These are phyloP conservation scores for Takifugu flavidus DNA, from an alignment of 2,113 vertebrate genomes.

Conservation along the genomic window DNA sequence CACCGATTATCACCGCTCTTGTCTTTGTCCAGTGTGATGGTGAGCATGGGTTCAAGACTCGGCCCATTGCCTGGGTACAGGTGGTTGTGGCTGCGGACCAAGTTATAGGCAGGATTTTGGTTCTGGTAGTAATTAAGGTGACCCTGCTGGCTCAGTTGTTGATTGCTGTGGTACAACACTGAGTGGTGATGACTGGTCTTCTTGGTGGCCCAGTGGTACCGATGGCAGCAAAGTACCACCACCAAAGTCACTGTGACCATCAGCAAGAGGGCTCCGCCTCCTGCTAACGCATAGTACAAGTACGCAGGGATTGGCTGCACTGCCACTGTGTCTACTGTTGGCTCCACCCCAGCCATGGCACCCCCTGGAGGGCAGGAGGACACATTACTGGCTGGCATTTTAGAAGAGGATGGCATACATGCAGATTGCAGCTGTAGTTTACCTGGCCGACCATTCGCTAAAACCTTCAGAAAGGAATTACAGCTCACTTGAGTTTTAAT, in stretches of 20 bases:
- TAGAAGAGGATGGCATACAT: conserved; percentile 84
- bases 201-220: conserved; percentile 93
- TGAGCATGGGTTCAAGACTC: conserved; percentile 88
- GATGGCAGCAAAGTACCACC: conserved; percentile 93
- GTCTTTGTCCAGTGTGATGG: conserved; percentile 92
- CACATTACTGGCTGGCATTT: conserved; percentile 65
- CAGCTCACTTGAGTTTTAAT: conserved; percentile 43
- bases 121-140: conserved; percentile 49
- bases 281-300: conserved; percentile 99
- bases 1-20: conserved; percentile 77
- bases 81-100: conserved; percentile 74
- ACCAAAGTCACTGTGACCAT: conserved; percentile 88
- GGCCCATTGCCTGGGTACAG: conserved; percentile 81
- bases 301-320: conserved; percentile 92
- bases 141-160: conserved; percentile 39
- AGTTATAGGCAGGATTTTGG: conserved; percentile 56
- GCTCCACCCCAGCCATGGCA: conserved; percentile 91
- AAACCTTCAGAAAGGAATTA: neutral
- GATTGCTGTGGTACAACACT: conserved; percentile 64
- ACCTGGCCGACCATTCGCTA: conserved; percentile 8
- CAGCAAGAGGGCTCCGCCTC: conserved; percentile 91
- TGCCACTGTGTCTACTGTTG: conserved; percentile 98
- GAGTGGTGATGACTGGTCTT: conserved; percentile 81
- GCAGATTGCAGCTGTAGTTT: conserved; percentile 65
- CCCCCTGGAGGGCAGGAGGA: conserved; percentile 84